phyloP scores from a whole-genome alignment of 1,140 invertebrate species.

The Cephus cinctus region DNA sequence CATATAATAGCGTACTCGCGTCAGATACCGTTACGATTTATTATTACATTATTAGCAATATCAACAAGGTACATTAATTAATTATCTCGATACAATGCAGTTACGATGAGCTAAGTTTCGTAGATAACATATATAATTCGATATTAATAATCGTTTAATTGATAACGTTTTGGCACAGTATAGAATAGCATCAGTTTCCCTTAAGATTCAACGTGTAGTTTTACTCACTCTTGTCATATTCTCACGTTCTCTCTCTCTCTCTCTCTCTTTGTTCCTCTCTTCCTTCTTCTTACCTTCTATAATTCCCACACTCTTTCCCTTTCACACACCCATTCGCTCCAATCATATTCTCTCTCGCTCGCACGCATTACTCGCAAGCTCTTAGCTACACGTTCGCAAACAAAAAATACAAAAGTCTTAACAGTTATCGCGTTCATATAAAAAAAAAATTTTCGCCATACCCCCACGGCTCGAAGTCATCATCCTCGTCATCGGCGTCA shows the following conservation, averaged over 20 bases:
- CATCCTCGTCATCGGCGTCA: slow-evolving; percentile 2
- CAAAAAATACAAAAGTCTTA: slow-evolving; percentile 21
- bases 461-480: no score
- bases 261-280: no score
- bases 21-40: neutral
- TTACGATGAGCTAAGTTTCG: no score
- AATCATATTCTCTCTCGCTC: slow-evolving; percentile 2
- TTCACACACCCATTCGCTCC: slow-evolving; percentile 1
- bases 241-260: no score
- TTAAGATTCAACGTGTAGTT: no score
- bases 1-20: slow-evolving; percentile 14
- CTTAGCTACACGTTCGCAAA: no score
- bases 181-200: slow-evolving; percentile 29
- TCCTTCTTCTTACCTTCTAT: no score
- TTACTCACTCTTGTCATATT: no score
- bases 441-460: slow-evolving; percentile 14
- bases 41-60: slow-evolving; percentile 1
- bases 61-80: no score
- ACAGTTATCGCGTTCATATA: slow-evolving; percentile 17
- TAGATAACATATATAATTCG: no score
- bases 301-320: no score
- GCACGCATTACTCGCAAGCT: slow-evolving; percentile 7
- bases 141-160: slow-evolving; percentile 26
- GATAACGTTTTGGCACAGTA: slow-evolving; percentile 36
- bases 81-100: no score